Evolutionary conservation across 2,888 invertebrate genomes (phyloP), one percentile per base, ranked within the genome.

Genomic region (Cetonia aurata): DNA sequence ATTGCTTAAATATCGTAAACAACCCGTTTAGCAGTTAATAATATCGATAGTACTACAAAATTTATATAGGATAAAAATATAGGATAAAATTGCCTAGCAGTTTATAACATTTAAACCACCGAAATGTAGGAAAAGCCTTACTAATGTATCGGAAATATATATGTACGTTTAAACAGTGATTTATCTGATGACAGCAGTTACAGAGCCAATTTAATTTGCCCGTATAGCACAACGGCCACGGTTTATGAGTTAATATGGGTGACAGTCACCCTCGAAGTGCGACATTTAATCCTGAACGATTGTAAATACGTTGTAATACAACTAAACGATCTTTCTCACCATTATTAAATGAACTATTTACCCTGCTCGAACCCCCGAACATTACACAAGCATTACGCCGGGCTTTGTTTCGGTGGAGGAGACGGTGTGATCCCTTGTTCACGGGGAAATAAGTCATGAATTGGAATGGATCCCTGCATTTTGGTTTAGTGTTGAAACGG

Each of bases 281-380:
- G 57, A 65, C 33, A 50, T 62, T 62, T 62, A 62, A 62, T 62
- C 62, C 62, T 48, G 48, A 31, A 62, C 69, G 50, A 69, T 69
- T 69, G 69, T 69, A 69, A 56, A 60, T 59, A 69, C 69, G 42
- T 19, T 12, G 69, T 25, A 48, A 46, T 69, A 60, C 50, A 57
- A 57, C 50, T 12, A 60, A 60, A 52, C 69, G 68, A 72, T 70
- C 68, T 73, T 75, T 75, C 75, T 71, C 75, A 75, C 74, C 75
- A 73, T 72, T 74, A 75, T 75, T 74, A 71, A 73, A 74, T 74
- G 72, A 72, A 72, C 71, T 74, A 74, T 75, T 74, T 75, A 52
- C 71, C 72, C 69, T 66, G 67, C 57, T 56, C 15, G 48, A 72
- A 73, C 72, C 72, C 74, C 75, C 74, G 72, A 48, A 48, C 33